Evolutionary conservation across 2,797 vertebrate species (phyloP).

Genomic region (Microhierax caerulescens): DNA sequence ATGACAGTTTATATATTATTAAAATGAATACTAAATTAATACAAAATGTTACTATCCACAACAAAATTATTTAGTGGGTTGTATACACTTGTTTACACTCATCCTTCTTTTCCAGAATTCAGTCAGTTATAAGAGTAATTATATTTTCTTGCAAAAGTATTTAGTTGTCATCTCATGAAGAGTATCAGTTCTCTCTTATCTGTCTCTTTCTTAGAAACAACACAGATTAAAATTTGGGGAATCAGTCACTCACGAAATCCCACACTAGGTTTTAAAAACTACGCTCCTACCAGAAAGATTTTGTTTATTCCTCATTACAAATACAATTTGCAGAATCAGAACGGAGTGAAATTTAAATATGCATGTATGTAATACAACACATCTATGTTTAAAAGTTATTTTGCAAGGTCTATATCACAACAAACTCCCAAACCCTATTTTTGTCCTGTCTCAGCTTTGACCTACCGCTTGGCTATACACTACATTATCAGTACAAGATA

Average conservation of each 20-base stretch:
- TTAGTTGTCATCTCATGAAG: not conserved
- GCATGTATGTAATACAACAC: rapidly evolving
- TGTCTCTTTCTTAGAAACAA: not conserved
- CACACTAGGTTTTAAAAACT: not conserved
- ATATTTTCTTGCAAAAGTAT: not conserved
- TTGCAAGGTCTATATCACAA: not conserved
- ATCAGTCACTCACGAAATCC: not conserved
- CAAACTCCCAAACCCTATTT: not conserved
- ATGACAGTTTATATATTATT: not conserved
- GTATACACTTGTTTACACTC: not conserved
- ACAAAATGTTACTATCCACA: not conserved
- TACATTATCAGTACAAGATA: not conserved
- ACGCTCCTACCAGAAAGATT: rapidly evolving
- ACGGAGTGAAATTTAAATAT: not conserved
- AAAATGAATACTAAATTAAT: not conserved
- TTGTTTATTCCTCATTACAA: not conserved
- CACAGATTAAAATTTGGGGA: not conserved
- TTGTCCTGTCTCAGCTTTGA: not conserved
- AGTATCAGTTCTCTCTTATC: not conserved
- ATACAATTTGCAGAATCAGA: not conserved
- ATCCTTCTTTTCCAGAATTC: not conserved
- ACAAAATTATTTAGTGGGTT: not conserved
- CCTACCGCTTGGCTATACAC: not conserved
- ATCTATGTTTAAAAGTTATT: not conserved
- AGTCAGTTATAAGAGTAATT: not conserved